Evolutionary conservation across 1,140 invertebrate species (phyloP).

Genomic region (Ylistrum balloti): DNA sequence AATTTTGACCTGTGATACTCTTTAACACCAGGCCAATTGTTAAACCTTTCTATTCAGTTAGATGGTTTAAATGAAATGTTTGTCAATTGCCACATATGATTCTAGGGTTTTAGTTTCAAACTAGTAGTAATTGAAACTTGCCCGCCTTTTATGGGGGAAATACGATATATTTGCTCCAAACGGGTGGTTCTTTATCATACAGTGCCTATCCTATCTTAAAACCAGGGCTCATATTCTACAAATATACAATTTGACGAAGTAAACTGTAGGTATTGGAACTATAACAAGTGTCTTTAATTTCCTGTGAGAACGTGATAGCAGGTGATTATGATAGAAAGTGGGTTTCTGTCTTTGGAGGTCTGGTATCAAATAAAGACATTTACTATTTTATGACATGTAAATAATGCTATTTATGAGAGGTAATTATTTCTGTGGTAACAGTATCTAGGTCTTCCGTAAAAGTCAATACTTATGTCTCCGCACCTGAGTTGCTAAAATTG

Average conservation of each 20-base stretch:
- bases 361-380: background rate
- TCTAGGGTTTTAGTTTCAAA: background rate
- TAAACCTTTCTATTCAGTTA: background rate
- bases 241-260: background rate
- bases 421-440: constrained; percentile 26
- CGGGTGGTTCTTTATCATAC: background rate
- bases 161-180: constrained; percentile 17
- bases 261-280: background rate
- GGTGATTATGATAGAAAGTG: constrained; percentile 14
- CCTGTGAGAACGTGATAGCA: constrained; percentile 15
- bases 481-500: background rate
- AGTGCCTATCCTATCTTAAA: background rate
- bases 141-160: background rate
- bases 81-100: background rate
- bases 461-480: background rate
- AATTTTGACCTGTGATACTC: background rate
- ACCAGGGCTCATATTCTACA: constrained; percentile 9
- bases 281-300: background rate
- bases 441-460: background rate
- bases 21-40: background rate
- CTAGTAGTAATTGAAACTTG: background rate
- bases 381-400: background rate
- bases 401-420: background rate
- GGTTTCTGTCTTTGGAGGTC: background rate
- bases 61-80: background rate